Percentiles rank a stretch among this genome's conserved stretches.
These are phyloP conservation scores for Petrocephalus schoutedeni DNA, from an alignment of 2,797 vertebrate genomes.

Conservation along the genomic window DNA sequence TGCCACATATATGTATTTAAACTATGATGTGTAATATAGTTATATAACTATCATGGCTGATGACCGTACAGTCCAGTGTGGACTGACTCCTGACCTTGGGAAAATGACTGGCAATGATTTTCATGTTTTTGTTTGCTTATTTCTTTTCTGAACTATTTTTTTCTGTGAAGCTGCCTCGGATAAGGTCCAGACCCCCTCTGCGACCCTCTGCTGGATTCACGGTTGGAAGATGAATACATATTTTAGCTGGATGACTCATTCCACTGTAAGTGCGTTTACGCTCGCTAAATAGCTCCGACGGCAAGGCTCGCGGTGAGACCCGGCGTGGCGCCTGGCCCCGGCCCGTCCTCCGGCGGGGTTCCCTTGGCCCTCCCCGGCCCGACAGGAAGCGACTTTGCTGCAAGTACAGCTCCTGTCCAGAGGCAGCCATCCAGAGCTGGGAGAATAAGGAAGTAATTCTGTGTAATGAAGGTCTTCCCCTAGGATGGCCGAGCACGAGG, in stretches of 20 bases:
- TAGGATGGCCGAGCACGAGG: not conserved
- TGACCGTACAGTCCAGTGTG: not conserved
- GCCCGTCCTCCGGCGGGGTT: not conserved
- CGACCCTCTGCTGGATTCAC: not conserved
- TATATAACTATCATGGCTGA: not conserved
- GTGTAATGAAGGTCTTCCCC: not conserved
- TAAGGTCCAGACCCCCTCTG: not conserved
- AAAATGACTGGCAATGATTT: not conserved
- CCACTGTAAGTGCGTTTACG: not conserved
- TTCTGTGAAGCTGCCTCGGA: not conserved
- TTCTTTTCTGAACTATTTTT: not conserved
- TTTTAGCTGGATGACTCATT: not conserved
- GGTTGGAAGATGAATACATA: not conserved
- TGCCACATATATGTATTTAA: not conserved
- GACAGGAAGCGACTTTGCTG: not conserved
- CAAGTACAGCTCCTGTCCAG: not conserved
- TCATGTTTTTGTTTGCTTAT: not conserved
- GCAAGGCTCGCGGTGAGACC: not conserved
- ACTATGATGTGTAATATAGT: not conserved
- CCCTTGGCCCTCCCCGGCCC: not conserved
- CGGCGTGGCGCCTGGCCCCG: not conserved
- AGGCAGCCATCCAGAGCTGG: not conserved
- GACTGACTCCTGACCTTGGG: not conserved
- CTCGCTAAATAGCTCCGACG: not conserved
- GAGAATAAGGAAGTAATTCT: slow-evolving; percentile 15